Base-by-base conservation (phyloP, 2,113 vertebrate species). In the Microtus pennsylvanicus region DNA sequence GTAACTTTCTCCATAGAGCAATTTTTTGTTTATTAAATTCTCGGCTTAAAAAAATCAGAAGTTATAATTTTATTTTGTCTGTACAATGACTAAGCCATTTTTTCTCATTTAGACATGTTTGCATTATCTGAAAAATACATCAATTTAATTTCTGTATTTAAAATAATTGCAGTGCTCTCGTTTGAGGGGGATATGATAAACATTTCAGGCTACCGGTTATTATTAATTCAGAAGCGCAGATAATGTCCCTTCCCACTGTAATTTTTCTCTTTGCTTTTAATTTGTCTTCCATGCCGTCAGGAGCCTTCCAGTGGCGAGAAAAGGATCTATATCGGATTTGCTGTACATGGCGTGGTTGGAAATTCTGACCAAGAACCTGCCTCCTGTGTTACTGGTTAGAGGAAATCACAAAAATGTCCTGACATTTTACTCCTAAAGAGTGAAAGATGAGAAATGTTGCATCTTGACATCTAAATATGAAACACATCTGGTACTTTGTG, bases 321-420 rank as follows among this genome's bases (percentile, higher is more conserved):
- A 99, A 98, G 99, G 98, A 97, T 98, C 99, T 2, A 98, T 99
- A 86, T 99, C 99, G 10, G 99, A 99, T 96, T 98, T 99, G 97
- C 98, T 99, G 85, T 99, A 99, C 96, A 99, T 99, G 99, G 99
- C 99, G 92, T 99, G 99, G 99, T 96, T 99, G 97, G 99, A 99
- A 98, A 98, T 98, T 76, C 99, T 99, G 95, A 99, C 99, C 7
- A 99, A 99, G 97, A 99, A 99, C 95, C 99, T 99, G 72, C 99
- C 99, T 97, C 99, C 99, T 50, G 98, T 99, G 70, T 94, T 99
- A 97, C 98, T 99, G 97, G 99, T 99, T 88, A 98, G 99, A 98
- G 99, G 99, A 93, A 99, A 99, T 98, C 99, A 99, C 98, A 99
- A 99, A 99, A 99, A 99, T 14, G 99, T 99, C 75, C 98, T 99